Conservation (phyloP, 1,140 invertebrate species). For the Nasonia longicornis region DNA sequence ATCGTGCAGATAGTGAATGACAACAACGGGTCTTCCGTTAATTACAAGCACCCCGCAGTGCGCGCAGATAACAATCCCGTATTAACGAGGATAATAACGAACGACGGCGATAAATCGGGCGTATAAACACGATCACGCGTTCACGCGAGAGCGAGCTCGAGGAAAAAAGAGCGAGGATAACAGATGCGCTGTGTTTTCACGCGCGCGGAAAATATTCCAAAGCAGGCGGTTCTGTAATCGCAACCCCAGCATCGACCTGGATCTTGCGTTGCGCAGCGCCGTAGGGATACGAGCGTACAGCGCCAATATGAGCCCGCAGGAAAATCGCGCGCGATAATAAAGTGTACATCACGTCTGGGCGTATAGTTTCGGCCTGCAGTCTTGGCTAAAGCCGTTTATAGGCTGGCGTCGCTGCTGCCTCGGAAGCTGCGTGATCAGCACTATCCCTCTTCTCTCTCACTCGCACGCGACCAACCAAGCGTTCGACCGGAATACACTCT, state of each 20-base stretch:
- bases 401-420: conserved; percentile 25
- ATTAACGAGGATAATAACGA: background rate
- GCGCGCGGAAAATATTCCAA: background rate
- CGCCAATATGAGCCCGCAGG: background rate
- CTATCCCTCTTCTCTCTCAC: conserved; percentile 30
- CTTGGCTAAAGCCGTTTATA: conserved; percentile 12
- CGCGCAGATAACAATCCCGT: background rate
- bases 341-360: background rate
- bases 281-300: background rate
- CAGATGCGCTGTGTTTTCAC: background rate
- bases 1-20: background rate
- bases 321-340: conserved; percentile 17
- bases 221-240: background rate
- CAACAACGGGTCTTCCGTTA: background rate
- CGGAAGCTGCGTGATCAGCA: conserved; percentile 49
- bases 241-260: background rate
- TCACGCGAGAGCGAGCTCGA: background rate
- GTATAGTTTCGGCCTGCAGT: background rate
- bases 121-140: background rate
- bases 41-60: background rate
- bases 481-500: conserved; percentile 42
- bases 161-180: background rate
- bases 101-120: background rate
- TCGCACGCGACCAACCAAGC: background rate
- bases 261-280: background rate